These are phyloP conservation scores for Sapayoa aenigma DNA, from an alignment of 2,113 vertebrate species.

Conservation along the genomic window DNA sequence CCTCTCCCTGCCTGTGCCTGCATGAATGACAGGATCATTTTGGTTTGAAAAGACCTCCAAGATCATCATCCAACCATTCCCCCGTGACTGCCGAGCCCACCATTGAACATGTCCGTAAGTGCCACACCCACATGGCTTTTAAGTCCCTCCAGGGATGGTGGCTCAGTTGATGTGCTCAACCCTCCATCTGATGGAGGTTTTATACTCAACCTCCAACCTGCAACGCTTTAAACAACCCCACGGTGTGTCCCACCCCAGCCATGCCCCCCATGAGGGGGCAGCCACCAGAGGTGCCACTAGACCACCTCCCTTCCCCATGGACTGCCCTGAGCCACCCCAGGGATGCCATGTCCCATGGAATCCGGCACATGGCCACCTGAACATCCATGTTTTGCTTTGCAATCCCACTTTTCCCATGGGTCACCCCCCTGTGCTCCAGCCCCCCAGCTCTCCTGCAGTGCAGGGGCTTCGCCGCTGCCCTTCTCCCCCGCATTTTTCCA, in stretches of 20 bases:
- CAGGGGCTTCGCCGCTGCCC: background rate
- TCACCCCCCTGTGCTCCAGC: rapidly evolving
- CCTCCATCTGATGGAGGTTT: background rate
- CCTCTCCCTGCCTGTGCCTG: background rate
- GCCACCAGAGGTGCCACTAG: background rate
- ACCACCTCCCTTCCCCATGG: background rate
- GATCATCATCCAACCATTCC: background rate
- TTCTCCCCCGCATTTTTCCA: conserved; percentile 12
- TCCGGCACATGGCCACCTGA: background rate
- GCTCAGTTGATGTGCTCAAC: background rate
- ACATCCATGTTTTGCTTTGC: background rate
- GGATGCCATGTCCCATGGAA: background rate
- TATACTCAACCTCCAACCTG: background rate
- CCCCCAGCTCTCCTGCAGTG: rapidly evolving
- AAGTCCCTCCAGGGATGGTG: background rate
- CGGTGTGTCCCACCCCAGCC: rapidly evolving
- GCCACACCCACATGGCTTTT: background rate
- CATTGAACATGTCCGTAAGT: too few relatives aligned
- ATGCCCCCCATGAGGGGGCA: background rate
- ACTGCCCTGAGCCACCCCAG: background rate
- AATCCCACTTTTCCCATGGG: background rate
- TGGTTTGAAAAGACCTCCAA: background rate
- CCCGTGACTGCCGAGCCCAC: background rate
- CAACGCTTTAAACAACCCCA: background rate
- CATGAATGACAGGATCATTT: background rate